Evolutionary conservation across 2,797 vertebrate genomes (phyloP), one percentile per base, ranked within the genome.

Genomic region (Coracias cyanogaster): DNA sequence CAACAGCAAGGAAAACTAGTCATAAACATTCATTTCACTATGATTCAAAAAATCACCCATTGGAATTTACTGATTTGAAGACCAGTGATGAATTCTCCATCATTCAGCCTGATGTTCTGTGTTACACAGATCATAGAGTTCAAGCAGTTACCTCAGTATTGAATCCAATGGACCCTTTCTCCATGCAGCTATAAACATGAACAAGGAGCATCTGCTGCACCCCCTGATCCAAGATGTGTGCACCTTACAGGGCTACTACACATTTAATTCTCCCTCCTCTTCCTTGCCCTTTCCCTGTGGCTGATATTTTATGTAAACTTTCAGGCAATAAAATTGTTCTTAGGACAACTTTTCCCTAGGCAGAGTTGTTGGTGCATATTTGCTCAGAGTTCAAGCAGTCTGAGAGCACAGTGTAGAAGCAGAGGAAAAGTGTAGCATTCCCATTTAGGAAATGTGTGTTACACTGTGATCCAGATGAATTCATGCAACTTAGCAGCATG

Each of bases 121-220:
- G 55, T 73, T 28, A 41, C 51, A 80, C 33, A 87, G 48, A 64
- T 10, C 45, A 21, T 4, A 39, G 67, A 74, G 19, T n/a, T 49
- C 1, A 3, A 2, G 1, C 13, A 66, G 41, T 24, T 67, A 49
- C 41, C 12, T 45, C 2, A 0, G 10, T 26, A 33, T 28, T 83
- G 41, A 78, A 57, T 39, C 14, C 67, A 74, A 4, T 14, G 41
- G 39, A 41, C 8, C 3, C 10, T 81, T 87, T 29, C 57, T 54
- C 26, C 2, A 21, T 3, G 21, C 10, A 66, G 10, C 37, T 43
- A 17, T 16, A 55, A 55, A 70, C 0, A 3, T 0, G 2, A 37
- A 37, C 31, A 73, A 41, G 37, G 31, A 87, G 12, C 5, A 25
- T 10, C 24, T 31, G 1, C 39, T 57, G 29, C n/a, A 66, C 9